A percentile compares a stretch with the other conserved stretches of the same genome.
Conservation (phyloP, 1,140 invertebrate species). For the Anoplophora glabripennis region DNA sequence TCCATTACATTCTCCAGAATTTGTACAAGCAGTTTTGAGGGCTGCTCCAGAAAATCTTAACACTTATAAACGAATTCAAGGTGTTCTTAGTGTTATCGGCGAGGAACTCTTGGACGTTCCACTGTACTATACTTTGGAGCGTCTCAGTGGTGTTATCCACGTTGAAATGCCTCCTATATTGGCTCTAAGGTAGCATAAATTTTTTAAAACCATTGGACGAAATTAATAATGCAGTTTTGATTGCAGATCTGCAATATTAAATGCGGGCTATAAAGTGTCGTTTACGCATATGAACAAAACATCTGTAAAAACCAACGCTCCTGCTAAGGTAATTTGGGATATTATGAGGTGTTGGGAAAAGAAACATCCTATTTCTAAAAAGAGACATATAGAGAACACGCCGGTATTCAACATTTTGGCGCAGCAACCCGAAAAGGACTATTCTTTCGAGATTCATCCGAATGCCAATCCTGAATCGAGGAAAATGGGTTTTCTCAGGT, state of each 20-base stretch:
- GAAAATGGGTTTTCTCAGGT: constrained; percentile 70
- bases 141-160: constrained; percentile 63
- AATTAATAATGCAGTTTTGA: constrained; percentile 8
- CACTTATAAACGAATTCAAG: constrained; percentile 75
- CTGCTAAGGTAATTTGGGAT: constrained; percentile 81
- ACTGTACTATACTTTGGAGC: constrained; percentile 79
- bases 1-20: constrained; percentile 75
- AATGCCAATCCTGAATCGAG: constrained; percentile 79
- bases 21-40: constrained; percentile 62
- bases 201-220: constrained; percentile 1
- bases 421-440: constrained; percentile 47
- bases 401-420: constrained; percentile 59
- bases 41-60: constrained; percentile 54
- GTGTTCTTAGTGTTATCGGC: constrained; percentile 65
- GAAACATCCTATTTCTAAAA: constrained; percentile 58
- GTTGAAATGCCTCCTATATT: constrained; percentile 63
- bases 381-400: constrained; percentile 56
- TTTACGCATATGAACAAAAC: constrained; percentile 84
- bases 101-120: constrained; percentile 84
- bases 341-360: constrained; percentile 83
- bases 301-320: constrained; percentile 94
- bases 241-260: constrained; percentile 85
- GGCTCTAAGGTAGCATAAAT: constrained; percentile 55
- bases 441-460: constrained; percentile 65
- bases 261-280: constrained; percentile 91